A percentile compares a stretch with the other conserved stretches of the same genome.
Conservation (phyloP, 2,113 vertebrate genomes). For the Xenotilapia flavipinnis region DNA sequence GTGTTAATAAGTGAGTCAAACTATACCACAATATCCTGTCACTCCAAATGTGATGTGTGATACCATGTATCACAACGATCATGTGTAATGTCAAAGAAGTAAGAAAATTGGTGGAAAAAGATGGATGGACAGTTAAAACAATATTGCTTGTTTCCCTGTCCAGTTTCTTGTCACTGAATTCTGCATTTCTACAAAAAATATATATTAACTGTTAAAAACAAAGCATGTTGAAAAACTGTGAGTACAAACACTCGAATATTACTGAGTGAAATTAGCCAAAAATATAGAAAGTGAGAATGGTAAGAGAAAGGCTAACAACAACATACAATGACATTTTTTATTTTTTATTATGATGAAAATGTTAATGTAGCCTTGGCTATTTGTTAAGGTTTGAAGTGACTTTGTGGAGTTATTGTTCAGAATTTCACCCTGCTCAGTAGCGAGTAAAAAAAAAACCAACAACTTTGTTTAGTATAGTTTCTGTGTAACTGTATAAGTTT, state of each 20-base stretch:
- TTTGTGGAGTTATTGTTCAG: neutral
- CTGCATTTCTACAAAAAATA: neutral
- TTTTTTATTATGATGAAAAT: neutral
- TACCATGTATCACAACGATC: neutral
- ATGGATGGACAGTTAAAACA: neutral
- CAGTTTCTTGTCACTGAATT: neutral
- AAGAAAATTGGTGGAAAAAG: neutral
- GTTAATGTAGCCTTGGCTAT: neutral
- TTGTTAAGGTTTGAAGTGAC: neutral
- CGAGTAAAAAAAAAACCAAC: rapidly evolving
- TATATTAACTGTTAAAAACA: neutral
- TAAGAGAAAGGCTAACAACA: neutral
- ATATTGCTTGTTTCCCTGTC: neutral
- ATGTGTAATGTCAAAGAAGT: neutral
- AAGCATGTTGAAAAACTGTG: neutral
- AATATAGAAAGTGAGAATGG: neutral
- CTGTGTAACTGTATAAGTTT: neutral
- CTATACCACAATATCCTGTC: neutral
- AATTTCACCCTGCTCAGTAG: neutral
- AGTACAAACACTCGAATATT: neutral
- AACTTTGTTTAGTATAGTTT: neutral
- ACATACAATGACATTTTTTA: neutral
- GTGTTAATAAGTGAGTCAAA: neutral
- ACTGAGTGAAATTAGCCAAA: neutral
- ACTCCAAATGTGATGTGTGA: neutral